Percentiles rank a stretch among this genome's conserved stretches.
Conservation (phyloP, 1,140 invertebrate species). For the Lordiphosa mommai region DNA sequence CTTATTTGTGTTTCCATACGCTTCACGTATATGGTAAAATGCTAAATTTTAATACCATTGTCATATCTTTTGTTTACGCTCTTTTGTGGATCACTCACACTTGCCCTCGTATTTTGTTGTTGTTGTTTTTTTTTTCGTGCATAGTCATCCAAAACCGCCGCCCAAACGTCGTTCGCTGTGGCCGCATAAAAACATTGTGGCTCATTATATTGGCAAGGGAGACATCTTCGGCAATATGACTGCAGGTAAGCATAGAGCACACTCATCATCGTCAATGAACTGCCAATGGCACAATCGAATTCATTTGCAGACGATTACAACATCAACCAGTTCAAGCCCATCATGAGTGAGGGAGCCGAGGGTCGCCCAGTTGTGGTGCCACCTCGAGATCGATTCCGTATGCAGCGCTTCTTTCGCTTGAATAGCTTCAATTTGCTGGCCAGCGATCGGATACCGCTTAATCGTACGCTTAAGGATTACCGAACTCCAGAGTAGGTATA, state of each 20-base stretch:
- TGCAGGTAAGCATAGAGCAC: constrained; percentile 53
- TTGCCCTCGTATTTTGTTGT: constrained; percentile 24
- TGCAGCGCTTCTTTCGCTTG: constrained; percentile 90
- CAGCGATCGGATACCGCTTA: constrained; percentile 94
- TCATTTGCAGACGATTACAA: constrained; percentile 88
- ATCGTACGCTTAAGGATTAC: constrained; percentile 94
- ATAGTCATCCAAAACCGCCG: constrained; percentile 75
- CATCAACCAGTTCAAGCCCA: constrained; percentile 89
- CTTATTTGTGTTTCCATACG: constrained; percentile 26
- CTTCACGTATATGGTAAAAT: constrained; percentile 52
- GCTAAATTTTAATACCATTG: constrained; percentile 56
- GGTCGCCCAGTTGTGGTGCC: constrained; percentile 90
- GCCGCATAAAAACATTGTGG: constrained; percentile 73
- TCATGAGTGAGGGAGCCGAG: constrained; percentile 87
- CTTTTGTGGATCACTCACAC: constrained; percentile 44
- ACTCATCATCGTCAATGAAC: background rate
- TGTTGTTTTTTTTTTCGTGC: constrained; percentile 48
- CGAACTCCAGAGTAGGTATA: constrained; percentile 82
- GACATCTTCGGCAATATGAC: constrained; percentile 79
- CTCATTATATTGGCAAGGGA: constrained; percentile 78
- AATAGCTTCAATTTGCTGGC: constrained; percentile 95
- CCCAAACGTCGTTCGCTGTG: constrained; percentile 70
- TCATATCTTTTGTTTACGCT: constrained; percentile 42
- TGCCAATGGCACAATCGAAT: constrained; percentile 42
- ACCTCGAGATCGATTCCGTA: constrained; percentile 86